Percentiles rank a stretch among this genome's conserved stretches.
Evolutionary conservation across 2,888 invertebrate genomes (phyloP).

Genomic region (Synergus japonicus): DNA sequence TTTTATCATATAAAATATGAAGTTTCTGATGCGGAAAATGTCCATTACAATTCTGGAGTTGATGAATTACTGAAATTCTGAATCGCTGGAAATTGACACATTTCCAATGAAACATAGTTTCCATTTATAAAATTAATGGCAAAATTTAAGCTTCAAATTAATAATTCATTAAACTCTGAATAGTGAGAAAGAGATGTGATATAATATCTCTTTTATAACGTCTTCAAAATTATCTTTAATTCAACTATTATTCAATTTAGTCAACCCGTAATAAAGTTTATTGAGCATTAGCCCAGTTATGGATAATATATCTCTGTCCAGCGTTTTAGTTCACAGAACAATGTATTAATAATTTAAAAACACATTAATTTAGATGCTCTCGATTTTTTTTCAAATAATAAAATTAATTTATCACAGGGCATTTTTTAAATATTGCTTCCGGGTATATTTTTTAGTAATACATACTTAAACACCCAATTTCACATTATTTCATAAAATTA

Average conservation of each 20-base stretch:
- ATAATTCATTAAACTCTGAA: slow-evolving; percentile 5
- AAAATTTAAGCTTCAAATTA: not conserved
- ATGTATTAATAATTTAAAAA: too few species aligned
- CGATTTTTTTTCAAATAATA: too few species aligned
- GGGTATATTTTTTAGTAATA: too few species aligned
- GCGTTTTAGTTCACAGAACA: too few species aligned
- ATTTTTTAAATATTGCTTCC: too few species aligned
- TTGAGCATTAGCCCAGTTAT: not conserved
- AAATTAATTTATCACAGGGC: too few species aligned
- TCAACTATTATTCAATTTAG: not conserved
- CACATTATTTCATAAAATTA: not conserved
- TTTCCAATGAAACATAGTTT: slow-evolving; percentile 2
- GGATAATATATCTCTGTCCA: too few species aligned
- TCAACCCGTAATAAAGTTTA: not conserved
- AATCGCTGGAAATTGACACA: not conserved
- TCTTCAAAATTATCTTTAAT: not conserved
- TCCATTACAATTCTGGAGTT: not conserved
- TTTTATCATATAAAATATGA: too few species aligned
- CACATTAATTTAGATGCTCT: too few species aligned
- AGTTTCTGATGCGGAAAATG: not conserved
- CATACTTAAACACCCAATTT: not conserved
- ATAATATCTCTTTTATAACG: not conserved
- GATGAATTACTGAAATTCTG: not conserved
- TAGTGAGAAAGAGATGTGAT: not conserved
- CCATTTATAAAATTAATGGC: not conserved